Conservation (phyloP, 2,888 invertebrate genomes). For the Tenthredo scrophulariae region DNA sequence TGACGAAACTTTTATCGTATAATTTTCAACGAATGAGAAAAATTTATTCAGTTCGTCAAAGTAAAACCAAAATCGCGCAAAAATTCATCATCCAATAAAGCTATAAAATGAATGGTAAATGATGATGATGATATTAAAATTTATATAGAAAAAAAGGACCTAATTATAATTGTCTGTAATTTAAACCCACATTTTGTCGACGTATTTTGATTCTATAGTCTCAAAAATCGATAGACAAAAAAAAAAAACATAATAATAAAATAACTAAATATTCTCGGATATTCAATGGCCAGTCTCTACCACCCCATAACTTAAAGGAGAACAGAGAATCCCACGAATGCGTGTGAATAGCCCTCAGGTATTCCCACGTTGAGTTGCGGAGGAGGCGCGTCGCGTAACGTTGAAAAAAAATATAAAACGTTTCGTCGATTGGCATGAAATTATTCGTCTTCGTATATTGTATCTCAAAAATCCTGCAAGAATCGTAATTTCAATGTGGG, state of each 20-base stretch:
- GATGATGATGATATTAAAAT: background rate
- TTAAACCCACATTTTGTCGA: background rate
- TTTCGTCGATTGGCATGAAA: slow-evolving; percentile 12
- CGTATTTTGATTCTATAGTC: background rate
- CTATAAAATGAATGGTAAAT: background rate
- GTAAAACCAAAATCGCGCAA: too few relatives aligned
- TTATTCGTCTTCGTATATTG: background rate
- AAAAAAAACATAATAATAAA: background rate
- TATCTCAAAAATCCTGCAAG: background rate
- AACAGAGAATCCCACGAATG: slow-evolving; percentile 30
- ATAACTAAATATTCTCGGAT: background rate
- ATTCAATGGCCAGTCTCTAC: background rate
- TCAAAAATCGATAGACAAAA: background rate
- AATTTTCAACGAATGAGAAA: too few relatives aligned
- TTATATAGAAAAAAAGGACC: background rate
- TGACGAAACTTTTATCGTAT: background rate
- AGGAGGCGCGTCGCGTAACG: background rate
- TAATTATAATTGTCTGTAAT: too few relatives aligned
- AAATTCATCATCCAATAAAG: background rate
- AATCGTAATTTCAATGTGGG: background rate
- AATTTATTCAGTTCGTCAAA: too few relatives aligned
- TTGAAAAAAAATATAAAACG: background rate
- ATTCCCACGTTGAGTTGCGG: slow-evolving; percentile 27
- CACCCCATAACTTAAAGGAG: background rate
- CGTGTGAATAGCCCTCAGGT: slow-evolving; percentile 39